Conservation (phyloP, 2,888 invertebrate species). For the Meteorus colon region DNA sequence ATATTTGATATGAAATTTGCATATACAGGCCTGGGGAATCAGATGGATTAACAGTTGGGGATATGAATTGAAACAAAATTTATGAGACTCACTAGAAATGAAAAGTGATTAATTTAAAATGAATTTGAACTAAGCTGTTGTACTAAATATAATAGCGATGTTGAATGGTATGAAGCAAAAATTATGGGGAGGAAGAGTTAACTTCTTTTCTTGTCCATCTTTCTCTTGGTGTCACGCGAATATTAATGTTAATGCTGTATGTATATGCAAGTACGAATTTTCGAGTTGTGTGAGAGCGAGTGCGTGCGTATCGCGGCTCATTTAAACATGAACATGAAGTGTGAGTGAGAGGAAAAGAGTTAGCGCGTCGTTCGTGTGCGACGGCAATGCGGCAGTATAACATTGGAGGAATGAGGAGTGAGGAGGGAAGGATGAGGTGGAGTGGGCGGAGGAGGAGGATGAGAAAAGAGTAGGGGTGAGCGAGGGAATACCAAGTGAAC, state of each 20-base stretch:
- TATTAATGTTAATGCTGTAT: neutral
- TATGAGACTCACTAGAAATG: too few species aligned
- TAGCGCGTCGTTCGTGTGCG: constrained; percentile 4
- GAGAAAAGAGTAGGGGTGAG: constrained; percentile 18
- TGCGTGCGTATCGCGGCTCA: neutral
- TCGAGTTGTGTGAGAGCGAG: constrained; percentile 26
- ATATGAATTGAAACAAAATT: too few species aligned
- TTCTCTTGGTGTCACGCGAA: constrained; percentile 8
- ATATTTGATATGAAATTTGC: too few species aligned
- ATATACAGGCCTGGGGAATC: too few species aligned
- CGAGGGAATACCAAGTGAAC: constrained; percentile 26
- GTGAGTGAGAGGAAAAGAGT: constrained; percentile 32
- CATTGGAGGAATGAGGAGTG: constrained; percentile 15
- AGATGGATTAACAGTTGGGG: neutral
- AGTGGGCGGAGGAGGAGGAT: constrained; percentile 28
- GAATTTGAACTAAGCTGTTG: neutral
- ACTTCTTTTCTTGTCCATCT: neutral
- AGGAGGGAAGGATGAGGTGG: neutral
- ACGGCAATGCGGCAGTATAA: neutral
- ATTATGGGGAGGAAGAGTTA: constrained; percentile 13
- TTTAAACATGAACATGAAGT: neutral
- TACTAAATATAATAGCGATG: constrained; percentile 7
- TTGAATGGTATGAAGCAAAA: constrained; percentile 30
- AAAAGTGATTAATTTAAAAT: constrained; percentile 1
- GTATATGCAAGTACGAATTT: neutral